Base-by-base conservation (phyloP, 2,888 invertebrate genomes). In the Parapristionchus giblindavisi region DNA sequence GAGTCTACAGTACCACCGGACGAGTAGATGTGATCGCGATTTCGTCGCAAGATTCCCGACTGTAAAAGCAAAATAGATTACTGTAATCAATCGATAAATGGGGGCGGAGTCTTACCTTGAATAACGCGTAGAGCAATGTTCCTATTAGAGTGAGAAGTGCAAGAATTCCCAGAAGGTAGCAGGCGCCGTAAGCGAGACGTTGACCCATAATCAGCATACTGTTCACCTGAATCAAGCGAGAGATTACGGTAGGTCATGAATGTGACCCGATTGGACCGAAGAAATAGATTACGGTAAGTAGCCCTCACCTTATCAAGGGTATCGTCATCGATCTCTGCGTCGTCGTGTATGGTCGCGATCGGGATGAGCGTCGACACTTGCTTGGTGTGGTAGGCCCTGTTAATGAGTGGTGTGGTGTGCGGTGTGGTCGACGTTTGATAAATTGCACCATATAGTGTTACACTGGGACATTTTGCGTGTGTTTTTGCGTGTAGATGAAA, bases 301-400 rank as follows among this genome's bases (percentile, higher is more conserved):
- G n/a, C 60, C 60, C 36, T 24, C 43, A 63, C 63, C 40, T 63
- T 63, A 29, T 63, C 21, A 14, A 63, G 63, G 14, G 63, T 63
- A 38, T 80, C 83, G 32, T 83, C 81, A 75, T 87, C 87, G 40
- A 87, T 85, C 70, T 81, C 80, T 3, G 80, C 81, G 34, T 80
- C 78, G 52, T 85, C 84, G 61, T 81, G 78, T 4, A 82, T 75
- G 29, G 76, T 75, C 1, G 80, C 54, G 5, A 85, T 77, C 1
- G 87, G 87, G 34, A 87, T 83, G 72, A 87, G 71, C 8, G 82
- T 63, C 17, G 83, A 83, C 56, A 78, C 78, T 81, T 81, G 81
- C 71, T 79, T 78, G 66, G 78, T 76, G 71, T 82, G 72, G 65
- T 83, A 80, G 21, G 80, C 77, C 43, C 82, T 83, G 68, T 32